Conservation (phyloP, 2,113 vertebrate species). For the Mastomys natalensis region DNA sequence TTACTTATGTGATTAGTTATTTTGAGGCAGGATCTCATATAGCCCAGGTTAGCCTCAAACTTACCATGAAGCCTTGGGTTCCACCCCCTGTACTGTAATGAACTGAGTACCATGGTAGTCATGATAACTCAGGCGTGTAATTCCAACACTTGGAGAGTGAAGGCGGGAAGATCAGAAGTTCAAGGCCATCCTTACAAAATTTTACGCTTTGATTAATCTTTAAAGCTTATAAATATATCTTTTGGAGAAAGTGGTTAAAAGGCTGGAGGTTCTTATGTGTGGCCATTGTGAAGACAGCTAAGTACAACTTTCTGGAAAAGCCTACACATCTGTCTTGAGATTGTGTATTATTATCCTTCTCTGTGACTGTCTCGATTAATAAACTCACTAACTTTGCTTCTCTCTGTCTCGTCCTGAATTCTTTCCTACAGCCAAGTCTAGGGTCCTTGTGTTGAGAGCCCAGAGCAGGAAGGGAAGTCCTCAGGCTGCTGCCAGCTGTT, state of each 20-base stretch:
- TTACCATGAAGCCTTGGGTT: not conserved
- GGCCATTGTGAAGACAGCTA: not conserved
- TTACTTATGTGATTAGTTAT: not conserved
- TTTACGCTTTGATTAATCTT: not conserved
- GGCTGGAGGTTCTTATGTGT: not conserved
- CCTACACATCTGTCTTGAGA: not conserved
- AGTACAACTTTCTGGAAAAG: not conserved
- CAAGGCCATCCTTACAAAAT: not conserved
- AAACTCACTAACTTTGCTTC: not conserved
- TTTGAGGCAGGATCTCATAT: not conserved
- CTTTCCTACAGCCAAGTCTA: not conserved
- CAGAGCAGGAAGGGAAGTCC: not conserved
- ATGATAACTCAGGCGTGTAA: not conserved
- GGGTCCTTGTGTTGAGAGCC: not conserved
- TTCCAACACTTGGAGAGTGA: not conserved
- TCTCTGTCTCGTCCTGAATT: not conserved
- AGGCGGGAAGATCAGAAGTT: not conserved
- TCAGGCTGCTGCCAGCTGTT: not conserved
- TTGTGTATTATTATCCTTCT: not conserved
- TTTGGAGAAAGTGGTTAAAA: not conserved
- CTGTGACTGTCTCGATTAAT: not conserved
- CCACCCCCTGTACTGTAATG: not conserved
- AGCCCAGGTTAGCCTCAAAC: not conserved
- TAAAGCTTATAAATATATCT: not conserved
- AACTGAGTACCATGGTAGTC: not conserved